phyloP scores from a whole-genome alignment of 2,113 vertebrate genomes.

The Aptenodytes forsteri region DNA sequence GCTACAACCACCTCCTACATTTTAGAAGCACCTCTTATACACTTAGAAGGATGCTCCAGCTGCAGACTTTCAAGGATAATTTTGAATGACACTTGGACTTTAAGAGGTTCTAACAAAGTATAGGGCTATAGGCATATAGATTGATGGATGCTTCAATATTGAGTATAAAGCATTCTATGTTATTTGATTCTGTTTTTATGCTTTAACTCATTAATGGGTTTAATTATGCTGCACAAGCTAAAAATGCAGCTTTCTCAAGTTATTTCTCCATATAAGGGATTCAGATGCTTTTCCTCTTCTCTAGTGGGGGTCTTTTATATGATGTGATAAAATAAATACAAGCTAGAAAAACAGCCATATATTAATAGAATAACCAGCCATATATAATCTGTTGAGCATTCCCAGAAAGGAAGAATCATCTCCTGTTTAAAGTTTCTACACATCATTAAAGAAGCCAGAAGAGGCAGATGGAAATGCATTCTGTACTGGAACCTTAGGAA shows the following conservation, averaged over 20 bases:
- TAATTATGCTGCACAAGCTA: background rate
- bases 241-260: background rate
- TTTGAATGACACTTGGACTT: background rate
- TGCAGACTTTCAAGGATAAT: background rate
- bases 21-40: background rate
- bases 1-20: background rate
- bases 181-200: background rate
- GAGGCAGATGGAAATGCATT: background rate
- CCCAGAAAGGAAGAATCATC: background rate
- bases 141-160: background rate
- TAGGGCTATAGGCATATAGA: background rate
- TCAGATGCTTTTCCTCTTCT: background rate
- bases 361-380: too few relatives aligned
- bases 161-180: background rate
- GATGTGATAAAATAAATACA: background rate
- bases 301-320: background rate
- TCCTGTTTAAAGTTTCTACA: background rate
- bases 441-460: background rate
- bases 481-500: background rate
- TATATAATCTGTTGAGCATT: background rate
- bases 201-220: background rate
- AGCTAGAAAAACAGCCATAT: background rate
- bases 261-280: background rate
- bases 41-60: background rate
- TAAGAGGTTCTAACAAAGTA: background rate